Conservation (phyloP, 2,888 invertebrate species). For the Drosophila colorata region DNA sequence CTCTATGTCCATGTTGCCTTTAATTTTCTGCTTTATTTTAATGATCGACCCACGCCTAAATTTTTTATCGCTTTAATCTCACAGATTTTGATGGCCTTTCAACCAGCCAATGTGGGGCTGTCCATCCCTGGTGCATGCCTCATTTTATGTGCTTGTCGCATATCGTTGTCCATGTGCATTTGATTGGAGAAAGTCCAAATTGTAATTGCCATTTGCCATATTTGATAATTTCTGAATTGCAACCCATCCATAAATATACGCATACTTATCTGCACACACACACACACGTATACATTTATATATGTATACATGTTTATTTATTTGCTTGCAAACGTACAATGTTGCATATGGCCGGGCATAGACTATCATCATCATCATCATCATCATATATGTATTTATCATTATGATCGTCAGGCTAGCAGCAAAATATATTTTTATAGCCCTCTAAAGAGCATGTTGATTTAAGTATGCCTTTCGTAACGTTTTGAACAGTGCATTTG, state of each 20-base stretch:
- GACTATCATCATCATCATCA: conserved; percentile 8
- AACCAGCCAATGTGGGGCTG: not conserved
- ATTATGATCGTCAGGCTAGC: conserved; percentile 4
- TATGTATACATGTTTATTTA: not conserved
- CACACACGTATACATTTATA: conserved; percentile 8
- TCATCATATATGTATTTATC: conserved; percentile 21
- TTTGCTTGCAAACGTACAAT: conserved; percentile 9
- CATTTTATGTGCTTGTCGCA: conserved; percentile 14
- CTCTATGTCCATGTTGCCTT: too few species aligned
- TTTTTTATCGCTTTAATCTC: too few species aligned
- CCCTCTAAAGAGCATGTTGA: not conserved
- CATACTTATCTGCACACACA: conserved; percentile 5
- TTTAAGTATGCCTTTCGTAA: not conserved
- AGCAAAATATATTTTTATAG: conserved; percentile 4
- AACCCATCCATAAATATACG: conserved; percentile 44
- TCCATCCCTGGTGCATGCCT: conserved; percentile 44
- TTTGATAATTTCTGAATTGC: conserved; percentile 48
- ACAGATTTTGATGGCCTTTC: too few species aligned
- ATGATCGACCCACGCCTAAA: too few species aligned
- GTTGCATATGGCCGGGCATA: conserved; percentile 29
- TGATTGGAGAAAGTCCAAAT: conserved; percentile 67
- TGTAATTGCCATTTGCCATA: conserved; percentile 53
- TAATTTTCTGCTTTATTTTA: too few species aligned
- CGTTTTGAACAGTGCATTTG: too few species aligned
- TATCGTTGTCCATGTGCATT: conserved; percentile 25